Evolutionary conservation across 1,140 invertebrate species (phyloP), one percentile per base, ranked within the genome.

Genomic region (Hylaeus volcanicus): DNA sequence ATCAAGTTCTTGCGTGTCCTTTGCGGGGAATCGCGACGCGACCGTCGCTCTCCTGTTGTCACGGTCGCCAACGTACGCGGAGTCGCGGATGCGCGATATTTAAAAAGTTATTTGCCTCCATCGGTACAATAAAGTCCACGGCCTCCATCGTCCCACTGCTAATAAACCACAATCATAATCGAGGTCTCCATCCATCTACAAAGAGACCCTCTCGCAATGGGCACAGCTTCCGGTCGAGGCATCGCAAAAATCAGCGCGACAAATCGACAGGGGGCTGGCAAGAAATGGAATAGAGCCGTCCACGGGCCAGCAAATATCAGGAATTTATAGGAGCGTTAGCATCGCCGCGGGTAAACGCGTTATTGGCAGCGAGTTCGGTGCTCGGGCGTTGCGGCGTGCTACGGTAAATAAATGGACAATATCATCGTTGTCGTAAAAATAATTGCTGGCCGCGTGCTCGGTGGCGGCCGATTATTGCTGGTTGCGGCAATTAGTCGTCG

Each of bases 361-460:
- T 87, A 86, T 87, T 86, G 86, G 82, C 79, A 86, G 69, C 77
- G 60, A 61, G 65, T 26, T 26, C 45, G 60, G 43, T 60, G 61
- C 51, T 37, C 55, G 48, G 26, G 51, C 60, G 84, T 63, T 71
- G 83, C 83, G 83, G 86, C 81, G 71, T 61, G 64, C 81, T 45
- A 58, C 64, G 79, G 78, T 84, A 86, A 87, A 87, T 86, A 86
- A 87, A 87, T 87, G 85, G 81, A 86, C 85, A 81, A 87, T 86
- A 86, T 87, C 85, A 81, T 79, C 82, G 82, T 74, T 64, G 81
- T 86, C 85, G 85, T 86, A 84, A 87, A 87, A 87, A 87, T 87
- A 87, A 87, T 87, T 84, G 86, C 85, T 53, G 61, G 66, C 68
- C 68, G 76, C 71, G 85, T 64, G 74, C 66, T 61, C 53, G 72